Conservation (phyloP, 2,797 vertebrate genomes). For the Lates japonicus region DNA sequence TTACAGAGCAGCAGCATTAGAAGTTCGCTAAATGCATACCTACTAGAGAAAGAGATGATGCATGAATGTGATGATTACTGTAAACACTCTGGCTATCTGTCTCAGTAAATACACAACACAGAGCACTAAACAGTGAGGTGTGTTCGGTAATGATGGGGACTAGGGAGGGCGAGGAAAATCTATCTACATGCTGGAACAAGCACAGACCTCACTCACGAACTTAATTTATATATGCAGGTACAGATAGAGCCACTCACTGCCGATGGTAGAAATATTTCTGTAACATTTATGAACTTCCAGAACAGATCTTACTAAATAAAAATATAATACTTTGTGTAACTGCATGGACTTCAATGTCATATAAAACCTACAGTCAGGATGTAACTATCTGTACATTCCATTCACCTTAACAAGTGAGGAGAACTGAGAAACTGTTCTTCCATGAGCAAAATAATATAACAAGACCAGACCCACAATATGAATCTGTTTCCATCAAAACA, state of each 20-base stretch:
- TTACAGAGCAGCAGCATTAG: conserved; percentile 43
- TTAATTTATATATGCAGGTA: conserved; percentile 43
- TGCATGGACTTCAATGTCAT: not conserved
- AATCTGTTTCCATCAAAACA: too few species aligned
- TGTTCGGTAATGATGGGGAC: conserved; percentile 55
- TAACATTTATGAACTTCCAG: not conserved
- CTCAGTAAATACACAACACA: conserved; percentile 45
- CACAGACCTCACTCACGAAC: conserved; percentile 41
- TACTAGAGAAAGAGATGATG: conserved; percentile 24
- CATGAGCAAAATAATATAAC: too few species aligned
- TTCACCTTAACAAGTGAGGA: not conserved
- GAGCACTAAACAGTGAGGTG: conserved; percentile 37
- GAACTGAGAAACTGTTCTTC: too few species aligned
- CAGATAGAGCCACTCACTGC: conserved; percentile 22
- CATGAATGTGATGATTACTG: conserved; percentile 66
- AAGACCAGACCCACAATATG: not conserved
- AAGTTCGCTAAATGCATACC: too few species aligned
- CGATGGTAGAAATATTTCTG: conserved; percentile 4
- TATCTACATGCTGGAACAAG: conserved; percentile 77
- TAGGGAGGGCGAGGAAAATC: conserved; percentile 63
- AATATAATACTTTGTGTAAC: not conserved
- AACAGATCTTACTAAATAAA: not conserved
- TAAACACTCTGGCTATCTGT: conserved; percentile 58
- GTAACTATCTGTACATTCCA: not conserved
- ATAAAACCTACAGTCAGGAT: not conserved